These are phyloP conservation scores for Nannoperca obscura DNA, from an alignment of 2,797 vertebrate species.

Conservation along the genomic window DNA sequence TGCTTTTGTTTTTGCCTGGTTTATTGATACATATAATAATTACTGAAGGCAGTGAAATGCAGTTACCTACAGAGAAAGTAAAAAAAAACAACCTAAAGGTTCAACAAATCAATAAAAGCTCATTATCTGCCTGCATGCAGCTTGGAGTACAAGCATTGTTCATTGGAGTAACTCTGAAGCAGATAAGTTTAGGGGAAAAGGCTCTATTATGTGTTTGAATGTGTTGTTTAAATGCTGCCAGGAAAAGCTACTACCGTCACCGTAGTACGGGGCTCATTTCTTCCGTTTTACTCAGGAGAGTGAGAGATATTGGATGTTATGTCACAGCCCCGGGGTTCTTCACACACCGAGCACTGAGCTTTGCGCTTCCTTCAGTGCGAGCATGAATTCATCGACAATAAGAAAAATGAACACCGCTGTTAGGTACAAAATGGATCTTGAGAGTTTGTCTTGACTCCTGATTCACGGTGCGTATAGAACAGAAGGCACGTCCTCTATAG, in stretches of 20 bases:
- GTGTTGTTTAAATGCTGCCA: conserved; percentile 8
- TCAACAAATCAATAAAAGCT: conserved; percentile 43
- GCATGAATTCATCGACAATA: conserved; percentile 47
- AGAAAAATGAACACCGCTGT: conserved; percentile 54
- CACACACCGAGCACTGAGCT: conserved; percentile 31
- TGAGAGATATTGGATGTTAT: conserved; percentile 44
- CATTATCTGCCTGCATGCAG: conserved; percentile 13
- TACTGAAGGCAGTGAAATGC: neutral
- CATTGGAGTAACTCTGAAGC: conserved; percentile 42
- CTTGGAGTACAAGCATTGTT: conserved; percentile 21
- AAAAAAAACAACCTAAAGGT: conserved; percentile 9
- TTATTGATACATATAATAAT: neutral
- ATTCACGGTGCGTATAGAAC: conserved; percentile 26
- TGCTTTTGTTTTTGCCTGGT: conserved; percentile 19
- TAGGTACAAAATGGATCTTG: conserved; percentile 46
- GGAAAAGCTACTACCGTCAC: conserved; percentile 2
- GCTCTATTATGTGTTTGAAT: conserved; percentile 17
- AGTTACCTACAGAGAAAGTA: neutral
- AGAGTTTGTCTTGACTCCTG: conserved; percentile 57
- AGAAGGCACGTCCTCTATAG: conserved; percentile 38
- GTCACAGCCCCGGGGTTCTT: conserved; percentile 47
- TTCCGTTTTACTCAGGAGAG: conserved; percentile 28
- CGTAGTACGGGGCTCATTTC: conserved; percentile 1
- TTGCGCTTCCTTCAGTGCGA: conserved; percentile 36
- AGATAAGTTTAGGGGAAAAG: conserved; percentile 53